Evolutionary conservation across 2,888 invertebrate genomes (phyloP), one percentile per base, ranked within the genome.

Genomic region (Agonum fuliginosum): DNA sequence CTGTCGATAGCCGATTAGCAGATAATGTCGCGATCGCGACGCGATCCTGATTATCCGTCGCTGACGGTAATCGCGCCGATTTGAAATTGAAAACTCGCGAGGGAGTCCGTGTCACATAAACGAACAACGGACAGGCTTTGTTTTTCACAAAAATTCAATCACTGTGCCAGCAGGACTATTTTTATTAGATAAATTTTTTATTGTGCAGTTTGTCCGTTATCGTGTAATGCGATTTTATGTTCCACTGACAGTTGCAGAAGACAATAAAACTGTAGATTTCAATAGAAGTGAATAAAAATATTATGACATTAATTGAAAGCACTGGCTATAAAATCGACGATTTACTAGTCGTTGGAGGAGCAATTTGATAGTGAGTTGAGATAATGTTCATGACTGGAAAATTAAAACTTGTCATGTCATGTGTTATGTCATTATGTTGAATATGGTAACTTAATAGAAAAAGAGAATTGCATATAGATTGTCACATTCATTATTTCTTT

Each of bases 1-100:
- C 10, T 46, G 30, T 70, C 70, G 70, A 70, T 70, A 70, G 48
- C 70, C 70, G 27, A 70, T 70, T 70, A 70, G 46, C 46, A 48
- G 8, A 46, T 67, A 43, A 67, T 67, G 70, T 14, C 14, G 24
- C 27, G 24, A 19, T 37, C 14, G 24, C 27, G 24, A 19, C 20
- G 34, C 20, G n/a, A 30, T 5, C 30, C 27, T 46, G 17, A 46
- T 43, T 67, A 67, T 67, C 67, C n/a, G 43, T 19, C 5, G 10
- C 46, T 17, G 43, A 10, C 24, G 70, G 43, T 46, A 62, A 62
- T 34, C 24, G 54, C 12, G 17, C 14, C 17, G 54, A 54, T 14
- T 48, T 54, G 30, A 14, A 62, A 62, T 58, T 58, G 58, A 58
- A 58, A 58, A 58, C 58, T 1, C 12, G 24, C 37, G n/a, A 14